phyloP scores from a whole-genome alignment of 2,797 vertebrate genomes.

The Tenualosa thibaudeaui region DNA sequence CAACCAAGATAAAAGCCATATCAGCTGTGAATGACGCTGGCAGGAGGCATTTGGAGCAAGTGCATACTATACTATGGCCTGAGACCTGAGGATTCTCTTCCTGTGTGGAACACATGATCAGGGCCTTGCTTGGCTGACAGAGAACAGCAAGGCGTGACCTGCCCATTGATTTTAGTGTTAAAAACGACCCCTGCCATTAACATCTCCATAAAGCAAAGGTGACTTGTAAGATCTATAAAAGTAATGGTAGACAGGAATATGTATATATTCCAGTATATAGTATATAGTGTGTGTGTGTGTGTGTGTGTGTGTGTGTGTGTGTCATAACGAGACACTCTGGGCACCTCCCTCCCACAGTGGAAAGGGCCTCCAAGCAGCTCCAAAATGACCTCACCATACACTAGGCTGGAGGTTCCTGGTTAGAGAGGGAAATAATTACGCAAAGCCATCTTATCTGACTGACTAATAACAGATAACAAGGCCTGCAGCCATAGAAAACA shows the following conservation, averaged over 20 bases:
- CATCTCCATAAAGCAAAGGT: background rate
- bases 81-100: background rate
- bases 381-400: conserved; percentile 44
- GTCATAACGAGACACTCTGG: conserved; percentile 40
- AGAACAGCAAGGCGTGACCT: background rate
- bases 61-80: background rate
- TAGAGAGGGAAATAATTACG: conserved; percentile 51
- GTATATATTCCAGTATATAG: no score
- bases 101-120: background rate
- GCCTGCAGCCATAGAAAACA: background rate
- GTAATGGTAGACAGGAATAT: background rate
- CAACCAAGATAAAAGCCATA: background rate
- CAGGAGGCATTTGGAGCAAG: background rate
- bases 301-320: background rate
- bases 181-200: background rate
- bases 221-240: background rate
- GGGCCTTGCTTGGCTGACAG: background rate
- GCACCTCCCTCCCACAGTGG: background rate
- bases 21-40: background rate
- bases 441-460: conserved; percentile 38
- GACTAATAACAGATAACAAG: conserved; percentile 46
- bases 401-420: conserved; percentile 44
- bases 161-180: background rate
- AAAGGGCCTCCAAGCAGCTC: background rate
- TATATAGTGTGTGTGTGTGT: background rate